These are phyloP conservation scores for Rhinogobius similis DNA, from an alignment of 2,113 vertebrate genomes.

Conservation along the genomic window DNA sequence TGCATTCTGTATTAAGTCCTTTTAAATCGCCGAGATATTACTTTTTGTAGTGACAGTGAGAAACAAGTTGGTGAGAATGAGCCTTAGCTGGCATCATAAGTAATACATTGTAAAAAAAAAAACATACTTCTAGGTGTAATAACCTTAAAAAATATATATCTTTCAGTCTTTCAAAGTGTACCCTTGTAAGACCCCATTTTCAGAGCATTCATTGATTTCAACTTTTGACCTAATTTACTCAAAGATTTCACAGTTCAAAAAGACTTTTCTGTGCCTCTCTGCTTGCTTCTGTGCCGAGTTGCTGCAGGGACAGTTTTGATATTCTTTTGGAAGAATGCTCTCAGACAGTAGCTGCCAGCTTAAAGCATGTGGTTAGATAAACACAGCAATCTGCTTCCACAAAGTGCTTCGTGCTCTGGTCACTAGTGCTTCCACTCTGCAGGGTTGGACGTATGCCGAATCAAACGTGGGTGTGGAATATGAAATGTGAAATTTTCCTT, in stretches of 20 bases:
- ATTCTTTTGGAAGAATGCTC: slow-evolving; percentile 40
- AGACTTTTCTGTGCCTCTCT: neutral
- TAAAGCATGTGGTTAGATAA: slow-evolving; percentile 31
- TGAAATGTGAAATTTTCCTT: neutral
- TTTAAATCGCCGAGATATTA: too few relatives aligned
- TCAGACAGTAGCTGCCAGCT: slow-evolving; percentile 19
- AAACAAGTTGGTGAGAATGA: too few relatives aligned
- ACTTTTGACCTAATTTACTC: neutral
- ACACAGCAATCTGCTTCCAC: slow-evolving; percentile 23
- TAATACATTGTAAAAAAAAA: too few relatives aligned
- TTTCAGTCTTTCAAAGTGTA: too few relatives aligned
- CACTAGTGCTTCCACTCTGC: slow-evolving; percentile 26
- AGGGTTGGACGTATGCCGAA: neutral
- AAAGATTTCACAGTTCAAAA: neutral
- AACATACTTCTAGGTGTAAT: too few relatives aligned
- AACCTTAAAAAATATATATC: too few relatives aligned
- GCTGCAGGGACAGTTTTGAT: slow-evolving; percentile 16
- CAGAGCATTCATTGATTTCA: neutral
- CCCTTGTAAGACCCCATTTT: neutral
- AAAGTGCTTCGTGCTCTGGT: slow-evolving; percentile 20
- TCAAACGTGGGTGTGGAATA: neutral
- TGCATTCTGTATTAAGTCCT: too few relatives aligned
- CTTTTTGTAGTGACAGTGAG: too few relatives aligned
- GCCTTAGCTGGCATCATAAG: too few relatives aligned
- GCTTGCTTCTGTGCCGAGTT: neutral